Base-by-base conservation (phyloP, 2,797 vertebrate species). In the Characodon lateralis region DNA sequence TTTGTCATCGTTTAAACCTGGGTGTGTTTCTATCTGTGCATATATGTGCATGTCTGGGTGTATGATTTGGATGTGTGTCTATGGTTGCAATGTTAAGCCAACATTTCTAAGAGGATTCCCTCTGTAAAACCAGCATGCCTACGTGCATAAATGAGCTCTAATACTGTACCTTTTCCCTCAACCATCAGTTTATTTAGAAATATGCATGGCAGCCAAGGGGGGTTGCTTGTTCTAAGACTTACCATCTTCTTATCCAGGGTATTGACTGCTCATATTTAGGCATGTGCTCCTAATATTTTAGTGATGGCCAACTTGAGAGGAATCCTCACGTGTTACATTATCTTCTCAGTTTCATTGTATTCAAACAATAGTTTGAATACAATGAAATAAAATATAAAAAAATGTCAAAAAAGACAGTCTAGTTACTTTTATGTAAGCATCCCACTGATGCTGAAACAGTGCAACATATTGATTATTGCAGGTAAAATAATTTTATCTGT, bases 51-150 rank as follows among this genome's bases (percentile, higher is more conserved):
- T 16, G 5, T n/a, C 24, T 43, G 9, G 43, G 35, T 65, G 61
- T 39, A 22, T 41, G 20, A 66, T 66, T 41, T 66, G 63, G 12
- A 14, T n/a, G 4, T 43, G 39, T 24, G 41, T 12, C 65, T 46
- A 10, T 26, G 12, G 13, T 48, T 43, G 65, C 39, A 43, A 43
- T 20, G 5, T 87, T 77, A 90, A 88, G 78, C 87, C 83, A 77
- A 77, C 76, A 83, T 88, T 84, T 83, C 75, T 88, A 92, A 93
- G 91, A 91, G 88, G 88, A 91, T 93, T 91, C 76, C 61, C 1
- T 1, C 72, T 69, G 66, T 43, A 41, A 66, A 5, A 10, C 35
- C 24, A 14, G 0, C 41, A 46, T 14, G 41, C 22, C 6, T 12
- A 43, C 5, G 26, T 10, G 5, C 28, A 16, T 58, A 14, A 69